These are phyloP conservation scores for Heliangelus exortis DNA, from an alignment of 2,797 vertebrate genomes.

Conservation along the genomic window DNA sequence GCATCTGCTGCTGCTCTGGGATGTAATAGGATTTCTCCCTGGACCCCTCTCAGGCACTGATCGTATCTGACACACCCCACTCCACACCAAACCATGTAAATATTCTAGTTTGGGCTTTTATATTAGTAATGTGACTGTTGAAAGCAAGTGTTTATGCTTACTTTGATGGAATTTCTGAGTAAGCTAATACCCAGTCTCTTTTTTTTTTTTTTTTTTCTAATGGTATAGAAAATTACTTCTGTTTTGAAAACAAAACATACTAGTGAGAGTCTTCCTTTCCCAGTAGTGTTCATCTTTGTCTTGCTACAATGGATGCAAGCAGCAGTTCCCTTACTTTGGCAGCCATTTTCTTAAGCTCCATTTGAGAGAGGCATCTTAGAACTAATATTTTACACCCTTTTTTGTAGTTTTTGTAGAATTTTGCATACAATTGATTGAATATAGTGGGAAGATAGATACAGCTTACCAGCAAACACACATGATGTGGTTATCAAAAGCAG, in stretches of 20 bases:
- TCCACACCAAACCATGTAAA: neutral
- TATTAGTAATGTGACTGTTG: neutral
- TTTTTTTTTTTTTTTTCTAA: neutral
- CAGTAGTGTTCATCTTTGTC: neutral
- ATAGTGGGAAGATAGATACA: neutral
- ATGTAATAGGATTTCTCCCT: neutral
- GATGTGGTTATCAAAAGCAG: neutral
- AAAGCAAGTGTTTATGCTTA: neutral
- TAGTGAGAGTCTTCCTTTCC: neutral
- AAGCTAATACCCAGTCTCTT: neutral
- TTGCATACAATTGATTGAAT: neutral
- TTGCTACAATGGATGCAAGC: neutral
- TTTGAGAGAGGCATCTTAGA: neutral
- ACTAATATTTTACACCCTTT: neutral
- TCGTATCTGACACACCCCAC: neutral
- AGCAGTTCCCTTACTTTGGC: neutral
- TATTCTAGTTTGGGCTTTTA: neutral
- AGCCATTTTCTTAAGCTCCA: conserved; percentile 31
- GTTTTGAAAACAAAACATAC: neutral
- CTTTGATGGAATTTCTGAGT: neutral
- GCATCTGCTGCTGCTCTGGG: neutral
- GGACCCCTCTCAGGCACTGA: too few relatives aligned
- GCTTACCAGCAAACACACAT: neutral
- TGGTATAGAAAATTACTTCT: neutral
- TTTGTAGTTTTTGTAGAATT: neutral